A percentile compares a stretch with the other conserved stretches of the same genome.
Conservation (phyloP, 2,113 vertebrate species). For the Vireo altiloquus region DNA sequence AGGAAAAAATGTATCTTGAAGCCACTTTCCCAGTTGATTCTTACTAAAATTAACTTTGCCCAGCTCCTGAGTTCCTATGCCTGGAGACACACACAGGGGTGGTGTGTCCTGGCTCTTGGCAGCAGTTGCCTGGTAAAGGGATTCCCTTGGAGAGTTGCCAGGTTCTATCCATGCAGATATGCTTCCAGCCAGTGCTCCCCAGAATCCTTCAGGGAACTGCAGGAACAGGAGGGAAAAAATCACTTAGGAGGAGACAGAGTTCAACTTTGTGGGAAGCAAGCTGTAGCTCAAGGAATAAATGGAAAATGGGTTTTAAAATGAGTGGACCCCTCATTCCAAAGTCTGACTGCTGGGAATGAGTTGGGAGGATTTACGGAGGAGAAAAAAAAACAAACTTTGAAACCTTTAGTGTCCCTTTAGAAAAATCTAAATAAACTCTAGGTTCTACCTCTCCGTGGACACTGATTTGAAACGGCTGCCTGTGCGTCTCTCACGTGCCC, state of each 20-base stretch:
- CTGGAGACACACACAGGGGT: not conserved
- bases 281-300: not conserved
- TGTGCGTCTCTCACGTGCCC: not conserved
- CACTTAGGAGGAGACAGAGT: not conserved
- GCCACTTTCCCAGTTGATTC: not conserved
- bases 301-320: not conserved
- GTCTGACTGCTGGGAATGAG: not conserved
- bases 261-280: not conserved
- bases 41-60: conserved; percentile 22
- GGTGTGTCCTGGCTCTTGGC: not conserved
- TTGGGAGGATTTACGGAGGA: not conserved
- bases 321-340: not conserved
- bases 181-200: conserved; percentile 61
- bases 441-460: not conserved
- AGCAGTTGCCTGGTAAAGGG: not conserved
- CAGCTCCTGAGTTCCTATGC: not conserved
- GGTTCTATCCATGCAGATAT: conserved; percentile 28
- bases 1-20: not conserved
- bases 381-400: not conserved
- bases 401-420: not conserved
- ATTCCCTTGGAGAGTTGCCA: not conserved
- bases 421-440: not conserved
- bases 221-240: not conserved
- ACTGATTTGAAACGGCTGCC: not conserved
- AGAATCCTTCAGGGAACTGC: conserved; percentile 56